Evolutionary conservation across 2,888 invertebrate species (phyloP), one percentile per base, ranked within the genome.

Genomic region (Molanna angustata): DNA sequence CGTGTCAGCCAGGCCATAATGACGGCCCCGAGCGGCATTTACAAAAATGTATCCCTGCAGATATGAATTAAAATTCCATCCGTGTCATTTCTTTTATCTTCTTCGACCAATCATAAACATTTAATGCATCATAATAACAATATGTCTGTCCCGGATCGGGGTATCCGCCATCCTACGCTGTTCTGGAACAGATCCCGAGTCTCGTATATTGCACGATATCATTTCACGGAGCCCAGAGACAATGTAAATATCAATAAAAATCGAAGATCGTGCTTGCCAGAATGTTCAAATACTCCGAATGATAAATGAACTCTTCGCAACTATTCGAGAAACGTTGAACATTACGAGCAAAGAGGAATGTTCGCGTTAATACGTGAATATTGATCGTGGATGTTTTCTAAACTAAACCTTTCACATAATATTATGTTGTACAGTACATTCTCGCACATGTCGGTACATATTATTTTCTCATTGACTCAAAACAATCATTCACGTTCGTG

Each of bases 21-120:
- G 55, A 52, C 51, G 45, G 39, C 54, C 56, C 45, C 18, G 32
- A 33, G 52, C 48, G 51, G 46, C 51, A 40, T 40, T 40, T 41
- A 49, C 31, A 33, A 46, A 42, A 49, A 53, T 39, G 43, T 45
- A 55, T 35, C 52, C 55, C 55, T 52, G 49, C 49, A 46, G 52
- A 49, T 54, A 49, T 47, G 55, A 58, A 58, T 58, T 56, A 55
- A 58, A 46, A 56, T 58, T 58, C 55, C 55, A 42, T 41, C 47
- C 58, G 50, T 58, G 58, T 58, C 58, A 58, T 56, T 58, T 50
- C 43, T 58, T 55, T 58, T 53, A 53, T 58, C 50, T 55, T 50
- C 49, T 53, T 55, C 53, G 44, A 46, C 51, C 50, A 53, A 21
- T 58, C 58, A 53, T 53, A 54, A 51, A 49, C 52, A 49, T 58